Conservation (phyloP, 2,888 invertebrate species). For the Scrobipalpa costella region DNA sequence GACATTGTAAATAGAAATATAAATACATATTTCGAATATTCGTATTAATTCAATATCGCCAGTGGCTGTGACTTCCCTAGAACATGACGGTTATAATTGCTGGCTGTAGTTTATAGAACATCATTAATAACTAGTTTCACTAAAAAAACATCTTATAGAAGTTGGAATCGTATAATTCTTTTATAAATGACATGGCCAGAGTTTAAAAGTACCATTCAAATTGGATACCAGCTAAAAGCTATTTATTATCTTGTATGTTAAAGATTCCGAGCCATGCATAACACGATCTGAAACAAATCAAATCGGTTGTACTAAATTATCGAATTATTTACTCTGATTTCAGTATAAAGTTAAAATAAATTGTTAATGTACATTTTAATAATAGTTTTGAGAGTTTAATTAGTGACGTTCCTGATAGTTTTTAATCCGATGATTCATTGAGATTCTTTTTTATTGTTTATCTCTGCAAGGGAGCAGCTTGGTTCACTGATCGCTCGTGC, state of each 20-base stretch:
- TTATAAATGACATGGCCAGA: too few species aligned
- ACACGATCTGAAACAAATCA: constrained; percentile 5
- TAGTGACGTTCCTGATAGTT: constrained; percentile 66
- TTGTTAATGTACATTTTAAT: constrained; percentile 52
- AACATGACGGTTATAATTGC: constrained; percentile 43
- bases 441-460: constrained; percentile 42
- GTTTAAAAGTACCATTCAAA: too few species aligned
- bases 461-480: constrained; percentile 33
- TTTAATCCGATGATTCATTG: constrained; percentile 53
- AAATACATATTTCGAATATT: constrained; percentile 6
- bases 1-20: constrained; percentile 13
- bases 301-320: constrained; percentile 29
- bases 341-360: constrained; percentile 45
- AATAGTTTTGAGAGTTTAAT: constrained; percentile 50
- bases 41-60: constrained; percentile 40
- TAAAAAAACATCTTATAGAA: background rate
- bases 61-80: constrained; percentile 51
- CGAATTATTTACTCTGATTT: constrained; percentile 31
- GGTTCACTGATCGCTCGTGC: constrained; percentile 30
- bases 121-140: background rate
- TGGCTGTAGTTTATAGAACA: background rate
- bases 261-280: background rate
- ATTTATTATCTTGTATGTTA: background rate
- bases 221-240: background rate
- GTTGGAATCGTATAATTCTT: background rate